A percentile compares a stretch with the other conserved stretches of the same genome.
phyloP scores from a whole-genome alignment of 2,113 vertebrate species.

The Pollachius pollachius region DNA sequence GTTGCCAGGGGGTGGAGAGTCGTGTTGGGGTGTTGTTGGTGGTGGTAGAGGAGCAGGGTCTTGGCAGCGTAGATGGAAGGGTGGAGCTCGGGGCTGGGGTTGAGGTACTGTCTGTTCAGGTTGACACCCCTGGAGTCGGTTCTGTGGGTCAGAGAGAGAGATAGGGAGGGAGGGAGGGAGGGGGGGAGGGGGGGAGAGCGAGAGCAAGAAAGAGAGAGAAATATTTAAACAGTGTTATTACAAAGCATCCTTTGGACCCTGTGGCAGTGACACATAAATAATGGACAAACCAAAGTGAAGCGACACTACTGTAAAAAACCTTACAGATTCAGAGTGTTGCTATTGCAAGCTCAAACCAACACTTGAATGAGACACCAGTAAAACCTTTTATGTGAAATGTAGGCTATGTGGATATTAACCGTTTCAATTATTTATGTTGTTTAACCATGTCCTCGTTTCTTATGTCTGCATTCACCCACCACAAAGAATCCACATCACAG shows the following conservation, averaged over 20 bases:
- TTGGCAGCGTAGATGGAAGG: constrained; percentile 92
- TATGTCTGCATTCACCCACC: too few relatives aligned
- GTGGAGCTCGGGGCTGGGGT: constrained; percentile 86
- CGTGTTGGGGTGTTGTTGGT: constrained; percentile 33
- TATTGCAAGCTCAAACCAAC: too few relatives aligned
- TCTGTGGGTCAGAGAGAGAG: constrained; percentile 54
- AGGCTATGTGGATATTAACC: too few relatives aligned
- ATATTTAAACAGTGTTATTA: not conserved
- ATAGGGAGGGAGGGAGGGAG: not conserved
- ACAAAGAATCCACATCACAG: too few relatives aligned
- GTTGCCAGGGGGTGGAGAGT: constrained; percentile 75
- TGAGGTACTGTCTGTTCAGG: constrained; percentile 92
- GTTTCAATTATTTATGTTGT: too few relatives aligned
- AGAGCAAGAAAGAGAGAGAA: not conserved
- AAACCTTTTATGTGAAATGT: too few relatives aligned
- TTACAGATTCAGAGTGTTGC: not conserved
- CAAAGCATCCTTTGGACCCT: not conserved
- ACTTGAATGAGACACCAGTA: too few relatives aligned
- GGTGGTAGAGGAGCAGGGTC: constrained; percentile 89
- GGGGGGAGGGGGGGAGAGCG: not conserved
- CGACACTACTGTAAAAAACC: not conserved
- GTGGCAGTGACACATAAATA: not conserved
- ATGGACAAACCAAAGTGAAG: not conserved
- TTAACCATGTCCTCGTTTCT: too few relatives aligned
- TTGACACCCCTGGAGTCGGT: constrained; percentile 95